A percentile compares a stretch with the other conserved stretches of the same genome.
Conservation (phyloP, 2,888 invertebrate genomes). For the Drosophila aldrichi region DNA sequence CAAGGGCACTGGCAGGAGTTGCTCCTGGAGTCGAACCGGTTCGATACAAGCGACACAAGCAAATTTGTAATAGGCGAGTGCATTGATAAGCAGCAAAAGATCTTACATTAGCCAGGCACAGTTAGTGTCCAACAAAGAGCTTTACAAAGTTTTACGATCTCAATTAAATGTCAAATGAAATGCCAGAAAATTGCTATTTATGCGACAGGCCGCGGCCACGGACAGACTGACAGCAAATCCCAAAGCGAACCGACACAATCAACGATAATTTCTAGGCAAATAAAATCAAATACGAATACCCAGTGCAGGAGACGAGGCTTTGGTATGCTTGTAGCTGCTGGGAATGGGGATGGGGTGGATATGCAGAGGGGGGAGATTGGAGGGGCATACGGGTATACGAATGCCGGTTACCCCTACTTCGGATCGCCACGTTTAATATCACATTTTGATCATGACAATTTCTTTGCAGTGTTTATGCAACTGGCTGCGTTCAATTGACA, state of each 20-base stretch:
- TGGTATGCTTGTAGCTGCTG: background rate
- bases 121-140: conserved; percentile 71
- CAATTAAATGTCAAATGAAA: conserved; percentile 82
- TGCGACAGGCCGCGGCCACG: conserved; percentile 64
- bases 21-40: conserved; percentile 21
- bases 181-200: conserved; percentile 82
- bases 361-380: background rate
- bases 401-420: conserved; percentile 43
- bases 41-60: conserved; percentile 15
- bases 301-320: background rate
- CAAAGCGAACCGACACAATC: conserved; percentile 51
- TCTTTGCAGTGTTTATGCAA: conserved; percentile 83
- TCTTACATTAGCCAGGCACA: conserved; percentile 72
- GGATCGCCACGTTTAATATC: conserved; percentile 74
- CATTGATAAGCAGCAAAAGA: conserved; percentile 69
- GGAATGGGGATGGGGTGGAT: no score
- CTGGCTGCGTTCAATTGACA: conserved; percentile 82
- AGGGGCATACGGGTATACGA: background rate
- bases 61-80: conserved; percentile 57
- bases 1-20: conserved; percentile 45
- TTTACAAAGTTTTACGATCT: conserved; percentile 81
- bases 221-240: conserved; percentile 46
- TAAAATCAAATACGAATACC: conserved; percentile 73
- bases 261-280: conserved; percentile 76
- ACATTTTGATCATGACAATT: conserved; percentile 83